Evolutionary conservation across 2,113 vertebrate genomes (phyloP).

Genomic region (Tetrao urogallus): DNA sequence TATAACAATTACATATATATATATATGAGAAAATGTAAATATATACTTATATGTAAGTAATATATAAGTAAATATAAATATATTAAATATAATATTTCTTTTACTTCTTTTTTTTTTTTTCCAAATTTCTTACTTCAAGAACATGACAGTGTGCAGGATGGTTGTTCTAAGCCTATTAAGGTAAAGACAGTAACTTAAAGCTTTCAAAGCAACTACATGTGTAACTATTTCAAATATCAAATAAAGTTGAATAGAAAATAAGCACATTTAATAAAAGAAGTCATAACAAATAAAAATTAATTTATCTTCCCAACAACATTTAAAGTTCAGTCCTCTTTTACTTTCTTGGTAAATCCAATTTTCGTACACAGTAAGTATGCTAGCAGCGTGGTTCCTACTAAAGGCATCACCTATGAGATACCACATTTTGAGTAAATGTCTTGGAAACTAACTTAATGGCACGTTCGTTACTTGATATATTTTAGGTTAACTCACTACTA

Average conservation of each 20-base stretch:
- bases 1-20: background rate
- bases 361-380: background rate
- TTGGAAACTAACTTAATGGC: background rate
- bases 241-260: background rate
- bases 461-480: background rate
- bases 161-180: conserved; percentile 23
- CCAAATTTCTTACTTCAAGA: background rate
- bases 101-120: background rate
- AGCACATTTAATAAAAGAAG: background rate
- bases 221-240: background rate
- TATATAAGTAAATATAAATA: no score
- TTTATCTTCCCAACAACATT: background rate
- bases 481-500: background rate
- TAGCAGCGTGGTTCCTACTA: no score
- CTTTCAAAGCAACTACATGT: background rate
- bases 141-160: conserved; percentile 12
- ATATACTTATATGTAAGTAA: no score
- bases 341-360: background rate
- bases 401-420: background rate
- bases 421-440: background rate
- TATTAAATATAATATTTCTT: background rate
- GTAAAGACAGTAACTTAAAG: background rate
- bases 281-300: background rate
- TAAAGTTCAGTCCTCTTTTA: background rate
- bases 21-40: no score